phyloP scores from a whole-genome alignment of 1,140 invertebrate species.

The Drosophila hydei region DNA sequence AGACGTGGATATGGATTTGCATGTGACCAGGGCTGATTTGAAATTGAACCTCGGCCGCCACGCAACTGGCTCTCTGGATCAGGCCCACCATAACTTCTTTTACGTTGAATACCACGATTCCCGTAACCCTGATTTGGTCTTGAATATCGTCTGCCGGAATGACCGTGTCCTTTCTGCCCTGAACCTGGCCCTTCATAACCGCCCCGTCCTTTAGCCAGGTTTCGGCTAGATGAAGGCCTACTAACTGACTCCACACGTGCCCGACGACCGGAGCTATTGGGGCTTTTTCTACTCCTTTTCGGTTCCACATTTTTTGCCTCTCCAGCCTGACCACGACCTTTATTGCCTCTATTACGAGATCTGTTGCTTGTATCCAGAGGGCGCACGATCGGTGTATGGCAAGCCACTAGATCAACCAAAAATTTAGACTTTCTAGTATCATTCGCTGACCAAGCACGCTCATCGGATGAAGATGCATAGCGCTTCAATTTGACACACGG shows the following conservation, averaged over 20 bases:
- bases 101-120: too few species aligned
- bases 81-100: not conserved
- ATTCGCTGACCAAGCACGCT: slow-evolving; percentile 69
- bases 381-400: slow-evolving; percentile 36
- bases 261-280: not conserved
- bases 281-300: not conserved
- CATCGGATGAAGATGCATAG: slow-evolving; percentile 68
- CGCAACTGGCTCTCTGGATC: not conserved
- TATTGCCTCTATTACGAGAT: not conserved
- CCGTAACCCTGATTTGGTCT: too few species aligned
- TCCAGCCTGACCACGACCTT: not conserved
- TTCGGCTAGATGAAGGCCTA: too few species aligned
- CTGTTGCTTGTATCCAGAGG: not conserved
- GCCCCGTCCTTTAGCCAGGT: not conserved
- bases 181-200: slow-evolving; percentile 6
- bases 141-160: too few species aligned
- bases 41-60: not conserved
- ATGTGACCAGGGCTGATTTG: too few species aligned
- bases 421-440: slow-evolving; percentile 63
- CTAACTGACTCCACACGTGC: too few species aligned
- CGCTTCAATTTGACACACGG: slow-evolving; percentile 67
- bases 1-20: not conserved
- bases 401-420: slow-evolving; percentile 65
- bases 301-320: not conserved
- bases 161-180: not conserved